Evolutionary conservation across 2,113 vertebrate genomes (phyloP).

Genomic region (Sturnira hondurensis): DNA sequence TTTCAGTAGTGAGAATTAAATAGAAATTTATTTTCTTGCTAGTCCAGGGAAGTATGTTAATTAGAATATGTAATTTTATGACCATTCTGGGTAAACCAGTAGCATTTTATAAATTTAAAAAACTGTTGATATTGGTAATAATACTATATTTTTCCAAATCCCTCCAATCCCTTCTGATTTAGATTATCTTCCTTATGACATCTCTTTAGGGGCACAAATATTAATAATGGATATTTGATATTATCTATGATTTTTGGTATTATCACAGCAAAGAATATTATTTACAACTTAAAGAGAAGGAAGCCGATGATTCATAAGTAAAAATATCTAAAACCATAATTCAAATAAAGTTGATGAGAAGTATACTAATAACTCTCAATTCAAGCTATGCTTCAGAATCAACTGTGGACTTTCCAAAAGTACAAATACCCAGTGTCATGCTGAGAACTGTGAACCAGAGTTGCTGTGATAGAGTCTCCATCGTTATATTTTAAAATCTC

Average conservation of each 20-base stretch:
- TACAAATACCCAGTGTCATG: neutral
- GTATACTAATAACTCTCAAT: neutral
- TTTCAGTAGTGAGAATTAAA: constrained; percentile 30
- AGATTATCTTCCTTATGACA: neutral
- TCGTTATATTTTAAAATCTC: neutral
- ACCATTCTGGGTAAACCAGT: neutral
- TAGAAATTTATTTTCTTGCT: constrained; percentile 30
- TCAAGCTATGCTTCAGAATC: neutral
- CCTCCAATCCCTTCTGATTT: neutral
- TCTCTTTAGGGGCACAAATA: constrained; percentile 13
- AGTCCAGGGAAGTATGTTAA: constrained; percentile 11
- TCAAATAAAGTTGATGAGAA: constrained; percentile 15
- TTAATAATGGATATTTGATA: constrained; percentile 2
- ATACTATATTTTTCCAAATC: neutral
- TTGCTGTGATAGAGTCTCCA: neutral
- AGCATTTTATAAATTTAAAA: constrained; percentile 11
- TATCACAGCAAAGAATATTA: neutral
- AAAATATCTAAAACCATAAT: neutral
- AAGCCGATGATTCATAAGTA: neutral
- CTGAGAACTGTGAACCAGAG: neutral
- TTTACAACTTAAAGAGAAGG: neutral
- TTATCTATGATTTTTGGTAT: neutral
- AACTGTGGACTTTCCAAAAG: neutral
- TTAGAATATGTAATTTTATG: constrained; percentile 15
- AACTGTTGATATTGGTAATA: neutral